Evolutionary conservation across 92 coral and sea anemone species (phyloP), one percentile per base, ranked within the genome.

Genomic region (Isaurus tuberculatus): DNA sequence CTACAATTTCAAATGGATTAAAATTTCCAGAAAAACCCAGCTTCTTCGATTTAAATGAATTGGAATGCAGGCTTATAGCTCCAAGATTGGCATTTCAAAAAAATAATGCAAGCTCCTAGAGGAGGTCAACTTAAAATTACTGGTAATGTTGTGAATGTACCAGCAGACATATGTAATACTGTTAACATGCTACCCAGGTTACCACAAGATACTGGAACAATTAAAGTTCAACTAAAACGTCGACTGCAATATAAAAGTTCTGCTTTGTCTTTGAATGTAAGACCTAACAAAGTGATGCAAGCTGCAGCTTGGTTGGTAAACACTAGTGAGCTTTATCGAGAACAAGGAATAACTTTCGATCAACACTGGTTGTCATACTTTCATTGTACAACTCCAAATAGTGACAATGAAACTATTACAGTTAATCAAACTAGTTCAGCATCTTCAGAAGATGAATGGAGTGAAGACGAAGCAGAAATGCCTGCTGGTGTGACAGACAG

Each of bases 401-500:
- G 46, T 40, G 46, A 40, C 46, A 40, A 40, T 40, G 46, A 40
- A 7, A 40, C 46, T 40, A 40, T 13, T 13, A 40, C 46, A 40
- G 7, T 40, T 69, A 8, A 16, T 34, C 46, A 36, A 69, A 69
- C 28, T 15, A 34, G 46, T 3, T 34, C 51, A 69, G 3, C 34
- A 60, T 14, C 46, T 73, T 20, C 28, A 15, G 83, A 77, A 77
- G 83, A 77, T 77, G 31, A 60, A 17, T 84, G 65, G 88, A 84
- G 88, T 55, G 83, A 84, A 73, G 87, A 84, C 74, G 88, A 84
- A 51, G 88, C 73, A 53, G 88, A 84, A 37, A 73, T 84, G 64
- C 84, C 83, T 57, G 88, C 88, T 64, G 83, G 88, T 72, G 88
- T 60, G 8, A 84, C 83, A 65, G 88, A 84, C 64, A 84, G 83